A percentile compares a stretch with the other conserved stretches of the same genome.
These are phyloP conservation scores for Lepidothrix coronata DNA, from an alignment of 2,113 vertebrate species.

Conservation along the genomic window DNA sequence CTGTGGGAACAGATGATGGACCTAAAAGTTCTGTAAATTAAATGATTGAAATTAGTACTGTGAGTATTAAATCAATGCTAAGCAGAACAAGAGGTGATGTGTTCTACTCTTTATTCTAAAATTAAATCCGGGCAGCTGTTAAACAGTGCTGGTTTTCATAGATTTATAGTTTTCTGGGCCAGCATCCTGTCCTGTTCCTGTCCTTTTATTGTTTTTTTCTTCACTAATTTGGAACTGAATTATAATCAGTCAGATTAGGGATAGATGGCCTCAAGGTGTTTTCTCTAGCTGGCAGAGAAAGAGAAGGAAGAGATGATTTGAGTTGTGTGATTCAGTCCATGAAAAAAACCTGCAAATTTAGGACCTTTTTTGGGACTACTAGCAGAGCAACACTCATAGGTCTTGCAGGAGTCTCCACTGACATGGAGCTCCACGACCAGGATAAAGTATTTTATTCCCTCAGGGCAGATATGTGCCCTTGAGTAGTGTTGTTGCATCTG, in stretches of 20 bases:
- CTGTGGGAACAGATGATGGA: neutral
- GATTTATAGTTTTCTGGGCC: neutral
- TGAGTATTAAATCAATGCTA: slow-evolving; percentile 34
- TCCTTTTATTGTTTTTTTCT: neutral
- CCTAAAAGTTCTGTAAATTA: neutral
- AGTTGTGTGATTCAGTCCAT: neutral
- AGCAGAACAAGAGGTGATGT: neutral
- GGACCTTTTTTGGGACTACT: neutral
- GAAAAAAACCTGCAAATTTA: neutral
- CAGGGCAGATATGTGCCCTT: neutral
- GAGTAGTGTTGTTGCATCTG: neutral
- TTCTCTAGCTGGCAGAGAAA: neutral
- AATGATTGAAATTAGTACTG: neutral
- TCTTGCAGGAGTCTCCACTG: neutral
- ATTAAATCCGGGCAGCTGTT: neutral
- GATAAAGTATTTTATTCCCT: neutral
- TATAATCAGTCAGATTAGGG: neutral
- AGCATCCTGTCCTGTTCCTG: neutral
- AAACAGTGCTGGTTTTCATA: neutral
- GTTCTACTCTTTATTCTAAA: neutral
- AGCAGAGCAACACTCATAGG: neutral
- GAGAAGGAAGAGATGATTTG: neutral
- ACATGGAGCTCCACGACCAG: neutral
- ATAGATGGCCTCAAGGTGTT: neutral
- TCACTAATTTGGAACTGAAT: neutral